phyloP scores from a whole-genome alignment of 2,113 vertebrate species.

The Paramormyrops kingsleyae region DNA sequence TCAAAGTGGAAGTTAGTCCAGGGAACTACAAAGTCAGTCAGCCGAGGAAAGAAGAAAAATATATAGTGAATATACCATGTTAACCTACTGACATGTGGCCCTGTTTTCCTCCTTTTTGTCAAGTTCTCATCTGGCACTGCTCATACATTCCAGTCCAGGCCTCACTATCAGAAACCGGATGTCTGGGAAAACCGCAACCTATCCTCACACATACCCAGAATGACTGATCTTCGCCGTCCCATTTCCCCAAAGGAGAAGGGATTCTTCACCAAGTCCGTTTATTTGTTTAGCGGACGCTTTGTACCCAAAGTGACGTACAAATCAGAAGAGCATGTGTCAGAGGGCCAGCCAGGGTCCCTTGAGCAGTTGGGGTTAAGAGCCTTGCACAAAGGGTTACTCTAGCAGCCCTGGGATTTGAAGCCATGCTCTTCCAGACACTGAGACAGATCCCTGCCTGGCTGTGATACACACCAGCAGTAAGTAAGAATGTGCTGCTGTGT shows the following conservation, averaged over 20 bases:
- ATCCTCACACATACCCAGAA: background rate
- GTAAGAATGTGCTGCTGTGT: background rate
- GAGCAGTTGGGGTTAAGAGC: background rate
- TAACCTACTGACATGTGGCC: background rate
- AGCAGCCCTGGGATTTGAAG: background rate
- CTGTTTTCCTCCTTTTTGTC: background rate
- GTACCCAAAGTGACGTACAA: background rate
- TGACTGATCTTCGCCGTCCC: background rate
- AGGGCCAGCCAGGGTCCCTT: background rate
- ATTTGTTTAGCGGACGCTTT: background rate
- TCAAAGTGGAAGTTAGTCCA: background rate
- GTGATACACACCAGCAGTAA: background rate
- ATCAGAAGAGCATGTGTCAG: background rate
- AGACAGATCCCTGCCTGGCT: background rate
- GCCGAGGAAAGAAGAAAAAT: background rate
- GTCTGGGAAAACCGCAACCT: background rate
- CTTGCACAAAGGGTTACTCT: background rate
- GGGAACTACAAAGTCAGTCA: background rate
- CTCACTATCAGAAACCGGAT: background rate
- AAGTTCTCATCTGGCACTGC: background rate
- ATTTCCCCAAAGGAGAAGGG: background rate
- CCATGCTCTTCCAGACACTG: background rate
- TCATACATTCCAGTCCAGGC: background rate
- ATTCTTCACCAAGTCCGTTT: background rate
- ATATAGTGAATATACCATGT: background rate